A percentile compares a stretch with the other conserved stretches of the same genome.
Evolutionary conservation across 2,113 vertebrate genomes (phyloP).

Genomic region (Menidia beryllina): DNA sequence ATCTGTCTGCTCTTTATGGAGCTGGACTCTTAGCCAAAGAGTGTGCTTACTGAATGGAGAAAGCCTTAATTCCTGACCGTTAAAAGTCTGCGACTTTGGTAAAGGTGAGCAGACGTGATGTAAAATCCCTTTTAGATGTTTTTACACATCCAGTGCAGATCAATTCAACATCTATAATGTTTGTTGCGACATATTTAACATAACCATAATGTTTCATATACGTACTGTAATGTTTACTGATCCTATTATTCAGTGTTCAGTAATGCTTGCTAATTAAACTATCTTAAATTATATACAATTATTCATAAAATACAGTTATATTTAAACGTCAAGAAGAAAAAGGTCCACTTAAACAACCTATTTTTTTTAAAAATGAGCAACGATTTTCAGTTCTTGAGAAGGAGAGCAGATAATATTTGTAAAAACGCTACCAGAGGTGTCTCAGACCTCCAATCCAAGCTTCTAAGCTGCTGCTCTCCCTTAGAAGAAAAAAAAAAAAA

Average conservation of each 20-base stretch:
- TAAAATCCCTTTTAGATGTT: neutral
- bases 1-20: too few relatives aligned
- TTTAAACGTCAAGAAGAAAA: neutral
- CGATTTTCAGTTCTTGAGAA: neutral
- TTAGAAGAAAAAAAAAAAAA: too few relatives aligned
- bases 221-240: neutral
- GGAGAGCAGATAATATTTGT: too few relatives aligned
- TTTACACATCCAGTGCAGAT: neutral
- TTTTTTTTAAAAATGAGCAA: neutral
- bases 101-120: neutral
- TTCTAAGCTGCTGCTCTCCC: conserved; percentile 10
- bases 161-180: neutral
- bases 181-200: too few relatives aligned
- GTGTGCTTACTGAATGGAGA: too few relatives aligned
- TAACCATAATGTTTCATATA: neutral
- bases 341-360: neutral
- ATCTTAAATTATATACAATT: neutral
- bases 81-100: too few relatives aligned
- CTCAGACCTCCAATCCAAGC: conserved; percentile 5
- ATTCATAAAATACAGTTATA: neutral
- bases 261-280: neutral
- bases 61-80: too few relatives aligned
- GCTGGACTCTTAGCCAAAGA: too few relatives aligned
- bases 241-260: neutral
- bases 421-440: conserved; percentile 12